Evolutionary conservation across 2,888 invertebrate species (phyloP).

Genomic region (Shargacucullia verbasci): DNA sequence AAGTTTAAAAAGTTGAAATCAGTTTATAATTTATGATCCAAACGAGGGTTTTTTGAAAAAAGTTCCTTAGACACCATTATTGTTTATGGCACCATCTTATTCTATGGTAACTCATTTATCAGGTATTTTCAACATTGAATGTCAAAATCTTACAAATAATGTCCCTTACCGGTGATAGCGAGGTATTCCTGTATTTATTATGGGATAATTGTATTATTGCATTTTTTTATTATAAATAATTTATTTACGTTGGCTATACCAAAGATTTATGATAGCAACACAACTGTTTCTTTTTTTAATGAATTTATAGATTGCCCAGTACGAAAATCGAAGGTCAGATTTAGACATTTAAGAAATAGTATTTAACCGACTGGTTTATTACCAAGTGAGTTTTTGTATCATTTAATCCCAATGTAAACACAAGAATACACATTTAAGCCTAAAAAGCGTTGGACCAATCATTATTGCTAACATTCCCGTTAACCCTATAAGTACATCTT

Average conservation of each 20-base stretch:
- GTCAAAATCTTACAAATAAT: slow-evolving; percentile 61
- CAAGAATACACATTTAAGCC: slow-evolving; percentile 47
- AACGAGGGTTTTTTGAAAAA: slow-evolving; percentile 38
- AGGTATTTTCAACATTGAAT: slow-evolving; percentile 72
- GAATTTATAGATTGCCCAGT: no score
- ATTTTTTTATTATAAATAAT: neutral
- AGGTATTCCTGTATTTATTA: slow-evolving; percentile 47
- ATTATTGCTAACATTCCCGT: slow-evolving; percentile 86
- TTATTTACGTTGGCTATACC: no score
- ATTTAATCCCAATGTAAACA: slow-evolving; percentile 46
- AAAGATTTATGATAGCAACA: no score
- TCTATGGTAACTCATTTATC: slow-evolving; percentile 84
- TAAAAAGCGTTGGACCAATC: slow-evolving; percentile 82
- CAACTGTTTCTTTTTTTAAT: no score
- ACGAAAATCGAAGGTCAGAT: no score
- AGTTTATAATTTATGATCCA: slow-evolving; percentile 28
- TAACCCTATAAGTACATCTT: slow-evolving; percentile 76
- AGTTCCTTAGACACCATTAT: slow-evolving; percentile 65
- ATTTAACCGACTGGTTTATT: no score
- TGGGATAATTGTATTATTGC: slow-evolving; percentile 15
- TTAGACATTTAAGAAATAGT: no score
- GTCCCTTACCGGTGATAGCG: slow-evolving; percentile 65
- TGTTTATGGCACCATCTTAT: slow-evolving; percentile 85
- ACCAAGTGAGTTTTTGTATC: no score
- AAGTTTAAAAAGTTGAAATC: slow-evolving; percentile 28